Conservation (phyloP, 2,797 vertebrate species). For the Dendrocincla tyrannina region DNA sequence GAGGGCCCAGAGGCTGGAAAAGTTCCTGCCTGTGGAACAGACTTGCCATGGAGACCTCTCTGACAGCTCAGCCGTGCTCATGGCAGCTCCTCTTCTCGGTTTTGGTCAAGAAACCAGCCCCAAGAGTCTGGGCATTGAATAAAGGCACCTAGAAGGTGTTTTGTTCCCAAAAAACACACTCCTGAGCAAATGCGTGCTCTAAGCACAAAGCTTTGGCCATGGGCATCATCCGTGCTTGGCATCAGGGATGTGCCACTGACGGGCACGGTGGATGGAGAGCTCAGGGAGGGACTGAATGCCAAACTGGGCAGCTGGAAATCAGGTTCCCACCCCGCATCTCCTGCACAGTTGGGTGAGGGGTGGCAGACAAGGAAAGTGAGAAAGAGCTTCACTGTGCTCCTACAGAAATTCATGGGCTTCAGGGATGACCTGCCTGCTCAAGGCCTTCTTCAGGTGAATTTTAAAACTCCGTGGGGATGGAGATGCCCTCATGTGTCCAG, state of each 20-base stretch:
- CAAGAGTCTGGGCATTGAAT: constrained; percentile 28
- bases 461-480: not conserved
- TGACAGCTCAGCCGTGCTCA: not conserved
- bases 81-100: not conserved
- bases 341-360: not conserved
- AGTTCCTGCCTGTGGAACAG: not conserved
- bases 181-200: not conserved
- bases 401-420: not conserved
- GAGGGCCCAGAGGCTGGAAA: not conserved
- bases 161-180: not conserved
- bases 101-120: constrained; percentile 20
- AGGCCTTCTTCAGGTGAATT: not conserved
- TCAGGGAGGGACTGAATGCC: fast-evolving
- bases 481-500: not conserved
- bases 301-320: not conserved
- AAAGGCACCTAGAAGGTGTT: constrained; percentile 36
- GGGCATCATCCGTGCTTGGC: fast-evolving
- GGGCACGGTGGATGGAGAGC: fast-evolving
- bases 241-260: fast-evolving
- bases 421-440: not conserved
- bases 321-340: not conserved
- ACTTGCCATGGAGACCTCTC: not conserved
- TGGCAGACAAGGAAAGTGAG: not conserved
- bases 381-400: not conserved
- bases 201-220: not conserved